Evolutionary conservation across 2,797 vertebrate genomes (phyloP), one percentile per base, ranked within the genome.

Genomic region (Peromyscus melanophrys): DNA sequence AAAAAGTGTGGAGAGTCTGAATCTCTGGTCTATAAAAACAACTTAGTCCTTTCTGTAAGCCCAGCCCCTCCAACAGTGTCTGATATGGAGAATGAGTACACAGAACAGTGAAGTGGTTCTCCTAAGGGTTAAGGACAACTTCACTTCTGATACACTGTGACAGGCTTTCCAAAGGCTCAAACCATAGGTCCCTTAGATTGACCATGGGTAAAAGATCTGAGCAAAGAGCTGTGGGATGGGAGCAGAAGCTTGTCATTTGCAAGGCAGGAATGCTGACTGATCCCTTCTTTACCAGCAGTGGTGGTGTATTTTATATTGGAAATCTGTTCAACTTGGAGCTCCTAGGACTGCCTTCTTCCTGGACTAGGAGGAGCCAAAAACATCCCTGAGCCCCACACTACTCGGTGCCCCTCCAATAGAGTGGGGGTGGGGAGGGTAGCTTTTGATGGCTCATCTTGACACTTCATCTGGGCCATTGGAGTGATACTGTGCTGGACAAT

Each of bases 121-220:
- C 4, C 5, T 52, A 52, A 67, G 76, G 55, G 14, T 52, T 31
- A 80, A 49, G 46, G 81, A 65, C 27, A 52, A 8, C 17, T 84
- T 96, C 82, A 37, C 90, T 94, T 93, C 63, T 63, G 65, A 67
- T 71, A 21, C 49, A 40, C 67, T 63, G 34, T 89, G 88, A 6
- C 63, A 94, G 73, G 29, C 25, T 92, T 94, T 93, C 81, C 59
- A 52, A 23, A 89, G 75, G 67, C 91, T 95, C 94, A 96, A 94
- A 93, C 89, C 96, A 86, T 82, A 85, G 29, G 31, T 95, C 25
- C 37, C 78, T 96, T 84, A 81, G 87, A 93, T 87, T 95, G 69
- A 91, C 88, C 69, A 84, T 1, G 90, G 25, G 75, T 81, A 71
- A 94, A 89, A 89, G 37, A 71, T 93, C 67, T 92, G 65, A 95